Conservation (phyloP, 2,888 invertebrate species). For the Clepsis dumicolana region DNA sequence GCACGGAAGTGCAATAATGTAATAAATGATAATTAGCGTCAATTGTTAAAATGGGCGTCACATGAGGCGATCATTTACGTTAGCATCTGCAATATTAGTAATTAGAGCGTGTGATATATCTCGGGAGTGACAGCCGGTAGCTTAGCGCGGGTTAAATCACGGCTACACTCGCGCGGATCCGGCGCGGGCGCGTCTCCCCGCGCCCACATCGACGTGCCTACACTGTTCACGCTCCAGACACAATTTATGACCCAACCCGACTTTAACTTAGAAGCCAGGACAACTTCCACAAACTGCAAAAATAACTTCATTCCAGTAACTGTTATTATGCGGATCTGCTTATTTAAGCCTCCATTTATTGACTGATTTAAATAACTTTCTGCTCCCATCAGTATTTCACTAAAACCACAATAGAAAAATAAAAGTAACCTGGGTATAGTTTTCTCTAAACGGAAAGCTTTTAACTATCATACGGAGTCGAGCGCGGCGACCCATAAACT, state of each 20-base stretch:
- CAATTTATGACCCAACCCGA: conserved; percentile 63
- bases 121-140: conserved; percentile 58
- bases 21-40: conserved; percentile 33
- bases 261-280: conserved; percentile 59
- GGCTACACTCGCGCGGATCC: conserved; percentile 62
- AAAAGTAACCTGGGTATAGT: conserved; percentile 59
- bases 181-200: conserved; percentile 46
- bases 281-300: conserved; percentile 57
- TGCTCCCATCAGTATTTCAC: neutral
- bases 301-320: conserved; percentile 49
- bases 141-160: conserved; percentile 62
- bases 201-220: conserved; percentile 43
- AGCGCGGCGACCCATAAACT: conserved; percentile 66
- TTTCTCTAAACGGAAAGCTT: conserved; percentile 61
- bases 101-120: conserved; percentile 66
- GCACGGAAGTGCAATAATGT: neutral
- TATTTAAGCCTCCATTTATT: neutral
- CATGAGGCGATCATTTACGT: conserved; percentile 52
- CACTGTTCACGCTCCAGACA: conserved; percentile 47
- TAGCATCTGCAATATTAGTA: conserved; percentile 62
- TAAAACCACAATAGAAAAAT: conserved; percentile 8
- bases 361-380: neutral
- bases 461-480: conserved; percentile 56
- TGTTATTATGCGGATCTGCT: conserved; percentile 6
- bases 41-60: conserved; percentile 41